Base-by-base conservation (phyloP, 2,797 vertebrate genomes). In the Odontamblyopus lacepedii region DNA sequence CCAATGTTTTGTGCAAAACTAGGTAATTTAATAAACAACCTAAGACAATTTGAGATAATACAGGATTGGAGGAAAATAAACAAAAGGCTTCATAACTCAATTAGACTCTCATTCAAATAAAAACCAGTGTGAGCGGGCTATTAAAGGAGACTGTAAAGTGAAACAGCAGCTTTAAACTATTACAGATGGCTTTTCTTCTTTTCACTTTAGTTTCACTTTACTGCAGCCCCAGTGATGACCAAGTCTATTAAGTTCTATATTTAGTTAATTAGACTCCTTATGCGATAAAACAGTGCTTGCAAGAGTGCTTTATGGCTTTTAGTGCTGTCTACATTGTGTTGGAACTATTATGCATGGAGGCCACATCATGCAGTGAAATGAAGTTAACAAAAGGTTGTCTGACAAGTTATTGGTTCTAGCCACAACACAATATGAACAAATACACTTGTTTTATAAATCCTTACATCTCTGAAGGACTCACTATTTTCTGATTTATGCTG, bases 1-100 rank as follows among this genome's bases (percentile, higher is more conserved):
- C 60, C 67, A n/a, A 44, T 29, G 57, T 68, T 71, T 23, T 72
- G 48, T 60, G 44, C 73, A 67, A 84, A 72, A 82, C 38, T 35
- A 72, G 70, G 63, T 68, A 67, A 62, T 30, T 63, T 15, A 69
- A 70, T 65, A 59, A 32, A 18, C 27, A 72, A 44, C 56, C 60
- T 16, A 83, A 81, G 63, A 38, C 67, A 67, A 18, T 41, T 27
- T 23, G 44, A 59, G 8, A 63, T 55, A 44, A 57, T 69, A 44
- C 41, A 65, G 63, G 38, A 7, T 64, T 59, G 27, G 32, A 72
- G n/a, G 50, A 75, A 71, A 30, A 26, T 61, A 35, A 48, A 69
- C 51, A 55, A 78, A 67, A 63, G 53, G 8, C 2, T 56, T 38
- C 57, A 3, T 18, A 53, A 75, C 29, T 61, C 60, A 66, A 64